A percentile compares a stretch with the other conserved stretches of the same genome.
Conservation (phyloP, 2,797 vertebrate genomes). For the Etheostoma perlongum region DNA sequence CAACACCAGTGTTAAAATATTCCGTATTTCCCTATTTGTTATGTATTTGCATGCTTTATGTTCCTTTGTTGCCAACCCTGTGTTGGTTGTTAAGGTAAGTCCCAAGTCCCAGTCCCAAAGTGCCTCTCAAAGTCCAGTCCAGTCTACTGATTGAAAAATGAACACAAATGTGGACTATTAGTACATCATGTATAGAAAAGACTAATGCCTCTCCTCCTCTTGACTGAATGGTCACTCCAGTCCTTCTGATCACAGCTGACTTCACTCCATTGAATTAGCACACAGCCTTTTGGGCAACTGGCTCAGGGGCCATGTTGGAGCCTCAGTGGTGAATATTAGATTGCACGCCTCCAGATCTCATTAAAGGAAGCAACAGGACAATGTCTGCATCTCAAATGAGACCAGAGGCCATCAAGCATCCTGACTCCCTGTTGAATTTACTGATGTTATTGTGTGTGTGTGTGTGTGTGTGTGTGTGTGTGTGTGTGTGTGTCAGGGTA, state of each 20-base stretch:
- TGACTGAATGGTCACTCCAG: constrained; percentile 57
- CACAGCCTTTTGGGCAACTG: constrained; percentile 66
- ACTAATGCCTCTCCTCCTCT: constrained; percentile 36
- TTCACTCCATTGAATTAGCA: constrained; percentile 79
- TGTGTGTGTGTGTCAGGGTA: constrained; percentile 23
- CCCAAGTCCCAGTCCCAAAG: constrained; percentile 2
- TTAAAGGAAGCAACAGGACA: constrained; percentile 84
- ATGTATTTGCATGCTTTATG: constrained; percentile 11
- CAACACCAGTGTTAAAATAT: neutral
- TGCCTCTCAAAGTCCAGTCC: neutral
- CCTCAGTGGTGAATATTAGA: constrained; percentile 82
- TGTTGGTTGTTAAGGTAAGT: constrained; percentile 3
- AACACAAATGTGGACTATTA: constrained; percentile 15
- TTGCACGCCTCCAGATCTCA: constrained; percentile 84
- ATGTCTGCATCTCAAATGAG: constrained; percentile 81
- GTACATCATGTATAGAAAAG: constrained; percentile 17
- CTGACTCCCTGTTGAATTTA: constrained; percentile 65
- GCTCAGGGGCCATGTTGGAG: constrained; percentile 72
- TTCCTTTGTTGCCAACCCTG: constrained; percentile 6
- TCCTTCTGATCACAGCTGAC: constrained; percentile 72
- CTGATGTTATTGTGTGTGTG: constrained; percentile 68
- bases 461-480: neutral
- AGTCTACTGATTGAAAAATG: constrained; percentile 19
- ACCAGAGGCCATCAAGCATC: constrained; percentile 70
- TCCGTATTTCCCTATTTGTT: constrained; percentile 6